Evolutionary conservation across 1,140 invertebrate species (phyloP).

Genomic region (Conus ventricosus): DNA sequence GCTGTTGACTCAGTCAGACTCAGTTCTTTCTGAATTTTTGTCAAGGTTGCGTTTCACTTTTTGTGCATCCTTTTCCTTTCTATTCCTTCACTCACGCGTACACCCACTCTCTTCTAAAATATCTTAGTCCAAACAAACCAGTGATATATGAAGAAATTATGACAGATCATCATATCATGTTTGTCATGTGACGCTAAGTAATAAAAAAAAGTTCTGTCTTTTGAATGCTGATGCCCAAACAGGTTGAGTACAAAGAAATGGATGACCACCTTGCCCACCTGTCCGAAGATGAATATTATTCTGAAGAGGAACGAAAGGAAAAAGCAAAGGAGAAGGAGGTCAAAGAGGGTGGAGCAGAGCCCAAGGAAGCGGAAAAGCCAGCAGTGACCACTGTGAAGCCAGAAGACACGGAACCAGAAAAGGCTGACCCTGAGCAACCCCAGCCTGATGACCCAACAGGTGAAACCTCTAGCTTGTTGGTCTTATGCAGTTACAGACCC

Average conservation of each 20-base stretch:
- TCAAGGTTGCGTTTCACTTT: too few relatives aligned
- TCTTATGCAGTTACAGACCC: too few relatives aligned
- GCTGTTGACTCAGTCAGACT: too few relatives aligned
- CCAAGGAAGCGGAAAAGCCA: conserved; percentile 39
- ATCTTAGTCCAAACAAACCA: too few relatives aligned
- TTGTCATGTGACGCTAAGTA: too few relatives aligned
- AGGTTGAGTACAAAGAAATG: conserved; percentile 74
- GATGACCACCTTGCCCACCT: conserved; percentile 69
- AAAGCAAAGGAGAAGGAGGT: conserved; percentile 38
- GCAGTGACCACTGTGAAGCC: conserved; percentile 38
- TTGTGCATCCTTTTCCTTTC: too few relatives aligned
- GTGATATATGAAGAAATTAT: too few relatives aligned
- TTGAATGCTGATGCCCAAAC: not conserved
- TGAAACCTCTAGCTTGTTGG: conserved; percentile 17
- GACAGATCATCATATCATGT: too few relatives aligned
- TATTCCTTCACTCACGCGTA: too few relatives aligned
- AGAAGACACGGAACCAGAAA: conserved; percentile 53
- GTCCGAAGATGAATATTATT: conserved; percentile 71
- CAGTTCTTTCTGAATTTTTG: too few relatives aligned
- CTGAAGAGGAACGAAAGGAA: conserved; percentile 67
- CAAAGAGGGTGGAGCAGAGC: conserved; percentile 23
- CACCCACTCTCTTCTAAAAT: too few relatives aligned
- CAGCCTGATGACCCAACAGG: conserved; percentile 73
- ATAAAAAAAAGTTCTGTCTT: too few relatives aligned
- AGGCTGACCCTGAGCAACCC: conserved; percentile 69